phyloP scores from a whole-genome alignment of 2,113 vertebrate genomes.

The Dunckerocampus dactyliophorus region DNA sequence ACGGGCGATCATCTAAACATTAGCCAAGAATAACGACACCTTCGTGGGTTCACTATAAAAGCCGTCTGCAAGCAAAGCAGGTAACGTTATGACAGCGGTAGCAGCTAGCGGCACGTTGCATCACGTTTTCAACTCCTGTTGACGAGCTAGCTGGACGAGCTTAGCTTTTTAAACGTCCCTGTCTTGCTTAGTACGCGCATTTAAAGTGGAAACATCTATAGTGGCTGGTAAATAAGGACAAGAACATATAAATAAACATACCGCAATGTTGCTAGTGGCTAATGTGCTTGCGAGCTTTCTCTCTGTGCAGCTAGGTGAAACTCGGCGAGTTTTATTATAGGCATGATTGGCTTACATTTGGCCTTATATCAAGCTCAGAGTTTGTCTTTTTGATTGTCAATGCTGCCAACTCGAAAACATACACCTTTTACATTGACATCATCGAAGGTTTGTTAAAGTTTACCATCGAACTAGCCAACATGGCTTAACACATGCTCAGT shows the following conservation, averaged over 20 bases:
- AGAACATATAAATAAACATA: not conserved
- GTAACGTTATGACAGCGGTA: conserved; percentile 33
- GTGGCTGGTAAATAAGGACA: not conserved
- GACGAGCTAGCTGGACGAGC: not conserved
- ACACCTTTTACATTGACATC: too few relatives aligned
- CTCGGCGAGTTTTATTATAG: too few relatives aligned
- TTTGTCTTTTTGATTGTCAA: too few relatives aligned
- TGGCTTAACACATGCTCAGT: too few relatives aligned
- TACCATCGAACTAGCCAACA: too few relatives aligned
- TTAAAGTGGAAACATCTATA: not conserved
- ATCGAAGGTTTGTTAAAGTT: too few relatives aligned
- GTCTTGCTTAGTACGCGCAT: not conserved
- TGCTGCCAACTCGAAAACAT: too few relatives aligned
- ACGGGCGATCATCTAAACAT: conserved; percentile 22
- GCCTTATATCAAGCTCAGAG: too few relatives aligned
- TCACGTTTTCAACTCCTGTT: conserved; percentile 44
- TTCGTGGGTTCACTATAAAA: conserved; percentile 37
- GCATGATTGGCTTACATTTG: too few relatives aligned
- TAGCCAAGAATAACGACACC: conserved; percentile 23
- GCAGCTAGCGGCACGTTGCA: conserved; percentile 46
- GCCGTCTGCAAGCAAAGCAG: conserved; percentile 31
- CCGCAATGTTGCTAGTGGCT: conserved; percentile 9
- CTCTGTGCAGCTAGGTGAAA: not conserved
- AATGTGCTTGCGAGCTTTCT: not conserved
- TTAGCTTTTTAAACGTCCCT: not conserved